Conservation (phyloP, 2,797 vertebrate species). For the Myioborus melanocephalus region DNA sequence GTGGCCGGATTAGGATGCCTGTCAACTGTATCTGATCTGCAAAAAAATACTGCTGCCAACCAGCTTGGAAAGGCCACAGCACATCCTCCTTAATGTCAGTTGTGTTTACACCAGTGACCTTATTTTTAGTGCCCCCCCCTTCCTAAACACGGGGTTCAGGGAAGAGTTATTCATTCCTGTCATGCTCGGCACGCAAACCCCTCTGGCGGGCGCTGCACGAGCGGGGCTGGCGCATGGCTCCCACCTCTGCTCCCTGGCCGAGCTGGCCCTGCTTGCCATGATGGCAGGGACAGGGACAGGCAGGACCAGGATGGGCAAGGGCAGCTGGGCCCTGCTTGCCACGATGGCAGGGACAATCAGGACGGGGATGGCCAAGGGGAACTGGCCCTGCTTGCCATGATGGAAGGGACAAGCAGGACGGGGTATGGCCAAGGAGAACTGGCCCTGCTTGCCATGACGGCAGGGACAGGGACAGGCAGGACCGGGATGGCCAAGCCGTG, state of each 20-base stretch:
- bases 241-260: fast-evolving
- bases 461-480: neutral
- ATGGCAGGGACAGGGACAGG: neutral
- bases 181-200: neutral
- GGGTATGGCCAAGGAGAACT: too few species aligned
- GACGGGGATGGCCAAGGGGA: too few species aligned
- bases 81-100: neutral
- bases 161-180: neutral
- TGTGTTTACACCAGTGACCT: neutral
- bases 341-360: neutral
- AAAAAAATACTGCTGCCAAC: neutral
- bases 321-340: too few species aligned
- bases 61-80: slow-evolving; percentile 1
- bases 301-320: neutral
- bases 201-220: neutral
- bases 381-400: too few species aligned
- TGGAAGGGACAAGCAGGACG: neutral
- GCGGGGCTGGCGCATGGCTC: neutral
- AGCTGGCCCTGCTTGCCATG: neutral
- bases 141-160: neutral
- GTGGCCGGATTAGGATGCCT: neutral
- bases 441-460: too few species aligned
- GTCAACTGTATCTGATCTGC: slow-evolving; percentile 11
- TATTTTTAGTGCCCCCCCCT: neutral
- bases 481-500: neutral